Conservation (phyloP, 2,113 vertebrate genomes). For the Seriola quinqueradiata region DNA sequence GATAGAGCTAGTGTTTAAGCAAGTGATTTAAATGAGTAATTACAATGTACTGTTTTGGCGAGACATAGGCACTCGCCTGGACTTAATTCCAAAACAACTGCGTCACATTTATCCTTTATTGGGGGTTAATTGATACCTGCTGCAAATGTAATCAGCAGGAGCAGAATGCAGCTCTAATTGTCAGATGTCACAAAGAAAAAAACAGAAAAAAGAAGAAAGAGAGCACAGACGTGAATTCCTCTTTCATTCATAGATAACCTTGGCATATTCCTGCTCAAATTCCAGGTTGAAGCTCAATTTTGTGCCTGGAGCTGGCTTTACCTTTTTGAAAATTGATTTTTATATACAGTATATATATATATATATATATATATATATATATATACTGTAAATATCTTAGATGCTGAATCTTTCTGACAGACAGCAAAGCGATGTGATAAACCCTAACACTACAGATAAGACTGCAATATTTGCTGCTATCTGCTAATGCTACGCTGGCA, state of each 20-base stretch:
- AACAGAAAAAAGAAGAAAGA: not conserved
- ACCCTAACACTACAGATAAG: constrained; percentile 25
- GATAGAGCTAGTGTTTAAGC: constrained; percentile 27
- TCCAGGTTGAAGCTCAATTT: not conserved
- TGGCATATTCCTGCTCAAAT: not conserved
- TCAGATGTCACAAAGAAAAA: constrained; percentile 32
- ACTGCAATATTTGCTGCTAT: constrained; percentile 18
- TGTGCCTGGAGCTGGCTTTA: not conserved
- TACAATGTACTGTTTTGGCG: constrained; percentile 32
- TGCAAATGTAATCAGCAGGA: constrained; percentile 56
- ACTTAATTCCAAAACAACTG: constrained; percentile 57
- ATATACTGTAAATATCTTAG: not conserved
- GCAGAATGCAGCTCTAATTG: constrained; percentile 41
- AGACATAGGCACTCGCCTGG: constrained; percentile 31
- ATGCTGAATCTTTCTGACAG: constrained; percentile 28
- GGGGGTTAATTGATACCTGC: constrained; percentile 63
- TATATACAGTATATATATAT: constrained; percentile 16
- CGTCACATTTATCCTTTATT: constrained; percentile 42
- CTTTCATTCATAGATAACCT: not conserved
- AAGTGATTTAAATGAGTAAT: constrained; percentile 47
- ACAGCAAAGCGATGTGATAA: constrained; percentile 18
- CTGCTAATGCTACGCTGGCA: constrained; percentile 18
- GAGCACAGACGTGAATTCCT: not conserved
- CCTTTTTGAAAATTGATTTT: constrained; percentile 7
- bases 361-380: not conserved